Evolutionary conservation across 1,140 invertebrate genomes (phyloP), one percentile per base, ranked within the genome.

Genomic region (Brachionus sp.): DNA sequence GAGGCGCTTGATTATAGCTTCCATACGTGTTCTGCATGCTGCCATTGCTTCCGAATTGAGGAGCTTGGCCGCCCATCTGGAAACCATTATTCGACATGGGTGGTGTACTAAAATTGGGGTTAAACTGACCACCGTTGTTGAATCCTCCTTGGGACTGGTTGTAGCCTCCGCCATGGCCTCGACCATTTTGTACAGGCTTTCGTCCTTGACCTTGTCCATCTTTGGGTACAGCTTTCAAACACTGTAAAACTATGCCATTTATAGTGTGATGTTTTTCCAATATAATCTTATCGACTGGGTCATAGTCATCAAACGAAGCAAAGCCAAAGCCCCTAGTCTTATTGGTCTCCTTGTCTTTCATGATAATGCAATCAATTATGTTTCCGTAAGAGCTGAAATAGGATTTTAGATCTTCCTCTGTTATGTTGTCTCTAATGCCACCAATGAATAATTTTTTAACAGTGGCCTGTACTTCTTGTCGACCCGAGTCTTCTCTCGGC

Each of bases 371-470:
- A n/a, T 97, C 94, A 84, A 97, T 93, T 85, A 93, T 94, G 16
- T 84, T 84, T 77, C 29, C 68, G 42, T 68, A 57, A 7, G 9
- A 95, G 68, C 92, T 92, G 90, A 98, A 98, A 92, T 97, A 98
- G 86, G 96, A 94, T 86, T 93, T 92, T 82, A 85, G 86, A 84
- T 73, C 85, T 33, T 85, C 83, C 42, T 88, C 87, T 33, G 66
- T 85, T 83, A 85, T 86, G 16, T 85, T 85, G 77, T 88, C 88
- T 25, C 85, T 95, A 1, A 98, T 90, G 2, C 95, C 95, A 82
- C 95, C 95, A 83, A 98, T 93, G 87, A 97, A 98, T 2, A 98
- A 90, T 89, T 98, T 98, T 85, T 96, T 96, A 0, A 98, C 95
- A 0, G 96, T 95, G 4, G 95, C 93, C 70, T 96, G 95, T 35